phyloP scores from a whole-genome alignment of 1,140 invertebrate species.

The Aphaenogaster rudis region DNA sequence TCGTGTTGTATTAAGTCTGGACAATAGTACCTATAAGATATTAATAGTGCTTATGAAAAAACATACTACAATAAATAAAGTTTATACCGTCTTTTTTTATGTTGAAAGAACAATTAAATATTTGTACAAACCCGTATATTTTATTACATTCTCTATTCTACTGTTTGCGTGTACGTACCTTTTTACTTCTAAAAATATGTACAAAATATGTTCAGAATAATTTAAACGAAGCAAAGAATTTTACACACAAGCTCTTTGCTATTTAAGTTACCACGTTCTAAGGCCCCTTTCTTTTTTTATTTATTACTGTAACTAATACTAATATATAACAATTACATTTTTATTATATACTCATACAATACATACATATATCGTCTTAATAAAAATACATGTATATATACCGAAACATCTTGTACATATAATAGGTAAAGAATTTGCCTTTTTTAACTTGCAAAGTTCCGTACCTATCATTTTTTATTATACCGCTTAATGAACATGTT shows the following conservation, averaged over 20 bases:
- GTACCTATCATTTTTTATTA: conserved; percentile 59
- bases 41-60: conserved; percentile 18
- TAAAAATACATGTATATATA: conserved; percentile 70
- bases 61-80: conserved; percentile 21
- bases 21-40: neutral
- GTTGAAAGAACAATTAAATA: conserved; percentile 22
- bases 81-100: neutral
- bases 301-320: conserved; percentile 74
- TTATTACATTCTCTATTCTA: conserved; percentile 65
- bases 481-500: conserved; percentile 54
- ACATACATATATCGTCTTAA: conserved; percentile 67
- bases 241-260: conserved; percentile 60
- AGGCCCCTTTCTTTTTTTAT: conserved; percentile 72
- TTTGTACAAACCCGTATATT: conserved; percentile 64
- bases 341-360: conserved; percentile 73
- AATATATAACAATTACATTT: conserved; percentile 64
- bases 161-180: conserved; percentile 38
- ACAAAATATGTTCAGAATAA: conserved; percentile 69
- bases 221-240: conserved; percentile 70
- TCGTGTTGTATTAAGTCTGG: neutral
- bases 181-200: conserved; percentile 71
- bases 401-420: conserved; percentile 61
- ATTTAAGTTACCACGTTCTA: conserved; percentile 72
- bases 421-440: conserved; percentile 64
- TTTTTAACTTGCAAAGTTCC: conserved; percentile 58